phyloP scores from a whole-genome alignment of 2,888 invertebrate genomes.

The Malachius bipustulatus region DNA sequence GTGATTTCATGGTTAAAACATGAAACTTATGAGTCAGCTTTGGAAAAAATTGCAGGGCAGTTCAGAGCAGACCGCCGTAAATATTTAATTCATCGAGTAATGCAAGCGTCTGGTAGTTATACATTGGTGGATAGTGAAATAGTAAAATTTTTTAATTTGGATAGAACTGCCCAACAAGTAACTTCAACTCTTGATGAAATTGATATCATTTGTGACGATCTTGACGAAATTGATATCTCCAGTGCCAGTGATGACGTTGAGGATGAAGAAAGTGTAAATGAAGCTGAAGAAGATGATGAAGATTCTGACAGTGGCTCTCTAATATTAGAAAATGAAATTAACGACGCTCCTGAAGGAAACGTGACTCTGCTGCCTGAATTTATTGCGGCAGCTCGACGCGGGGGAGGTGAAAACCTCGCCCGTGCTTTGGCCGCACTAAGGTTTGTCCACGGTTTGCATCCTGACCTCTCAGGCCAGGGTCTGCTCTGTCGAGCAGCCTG shows the following conservation, averaged over 20 bases:
- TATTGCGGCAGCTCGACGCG: no score
- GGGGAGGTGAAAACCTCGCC: no score
- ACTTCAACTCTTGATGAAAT: slow-evolving; percentile 7
- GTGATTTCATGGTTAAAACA: slow-evolving; percentile 66
- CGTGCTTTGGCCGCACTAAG: no score
- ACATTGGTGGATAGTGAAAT: slow-evolving; percentile 46
- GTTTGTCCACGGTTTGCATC: no score
- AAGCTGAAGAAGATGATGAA: slow-evolving; percentile 16
- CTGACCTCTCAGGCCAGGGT: no score
- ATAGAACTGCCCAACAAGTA: slow-evolving; percentile 9
- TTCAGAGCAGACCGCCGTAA: slow-evolving; percentile 45
- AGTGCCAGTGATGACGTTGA: slow-evolving; percentile 14
- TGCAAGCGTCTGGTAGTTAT: slow-evolving; percentile 53
- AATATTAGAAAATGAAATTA: slow-evolving; percentile 22
- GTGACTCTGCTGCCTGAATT: slow-evolving; percentile 51
- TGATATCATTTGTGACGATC: slow-evolving; percentile 4
- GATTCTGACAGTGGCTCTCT: slow-evolving; percentile 24
- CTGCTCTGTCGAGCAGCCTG: no score
- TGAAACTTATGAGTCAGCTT: slow-evolving; percentile 56
- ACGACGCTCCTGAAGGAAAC: slow-evolving; percentile 16
- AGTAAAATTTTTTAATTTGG: slow-evolving; percentile 42
- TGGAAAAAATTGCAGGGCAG: slow-evolving; percentile 52
- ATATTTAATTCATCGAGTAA: slow-evolving; percentile 45
- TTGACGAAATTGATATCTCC: slow-evolving; percentile 12
- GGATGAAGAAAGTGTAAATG: slow-evolving; percentile 13